Evolutionary conservation across 2,113 vertebrate genomes (phyloP).

Genomic region (Petromus typicus): DNA sequence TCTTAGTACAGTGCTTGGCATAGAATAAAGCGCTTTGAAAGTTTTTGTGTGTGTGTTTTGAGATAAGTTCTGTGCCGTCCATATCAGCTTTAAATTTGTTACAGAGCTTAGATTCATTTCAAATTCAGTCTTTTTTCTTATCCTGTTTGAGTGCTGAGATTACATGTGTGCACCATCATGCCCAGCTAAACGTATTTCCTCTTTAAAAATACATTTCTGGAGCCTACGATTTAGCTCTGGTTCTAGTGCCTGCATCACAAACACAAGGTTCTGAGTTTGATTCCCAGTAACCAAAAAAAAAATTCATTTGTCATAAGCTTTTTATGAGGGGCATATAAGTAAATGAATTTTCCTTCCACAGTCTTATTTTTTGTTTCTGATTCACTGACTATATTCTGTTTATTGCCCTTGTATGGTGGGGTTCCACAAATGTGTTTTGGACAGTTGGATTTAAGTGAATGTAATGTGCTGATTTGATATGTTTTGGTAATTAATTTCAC

Average conservation of each 20-base stretch:
- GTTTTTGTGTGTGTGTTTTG: neutral
- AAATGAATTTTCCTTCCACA: slow-evolving; percentile 11
- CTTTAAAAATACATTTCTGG: slow-evolving; percentile 23
- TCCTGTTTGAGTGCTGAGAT: neutral
- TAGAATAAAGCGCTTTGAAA: neutral
- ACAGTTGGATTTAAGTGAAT: slow-evolving; percentile 18
- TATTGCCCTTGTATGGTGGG: slow-evolving; percentile 3
- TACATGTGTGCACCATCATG: neutral
- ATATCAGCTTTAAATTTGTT: neutral
- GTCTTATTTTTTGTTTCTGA: slow-evolving; percentile 50
- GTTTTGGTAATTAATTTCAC: slow-evolving; percentile 23
- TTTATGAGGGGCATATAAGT: neutral
- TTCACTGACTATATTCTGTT: neutral
- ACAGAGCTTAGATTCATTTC: neutral
- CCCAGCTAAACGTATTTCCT: neutral
- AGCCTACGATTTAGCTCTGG: too few relatives aligned
- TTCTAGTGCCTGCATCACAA: too few relatives aligned
- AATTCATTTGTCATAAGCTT: slow-evolving; percentile 40
- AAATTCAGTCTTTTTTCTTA: neutral
- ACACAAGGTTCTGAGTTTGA: too few relatives aligned
- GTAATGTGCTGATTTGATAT: neutral
- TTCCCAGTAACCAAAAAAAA: neutral
- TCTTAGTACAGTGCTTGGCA: neutral
- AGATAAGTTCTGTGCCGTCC: neutral
- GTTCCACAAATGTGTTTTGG: slow-evolving; percentile 4